A percentile compares a stretch with the other conserved stretches of the same genome.
phyloP scores from a whole-genome alignment of 2,888 invertebrate species.

The Rhodophaea formosa region DNA sequence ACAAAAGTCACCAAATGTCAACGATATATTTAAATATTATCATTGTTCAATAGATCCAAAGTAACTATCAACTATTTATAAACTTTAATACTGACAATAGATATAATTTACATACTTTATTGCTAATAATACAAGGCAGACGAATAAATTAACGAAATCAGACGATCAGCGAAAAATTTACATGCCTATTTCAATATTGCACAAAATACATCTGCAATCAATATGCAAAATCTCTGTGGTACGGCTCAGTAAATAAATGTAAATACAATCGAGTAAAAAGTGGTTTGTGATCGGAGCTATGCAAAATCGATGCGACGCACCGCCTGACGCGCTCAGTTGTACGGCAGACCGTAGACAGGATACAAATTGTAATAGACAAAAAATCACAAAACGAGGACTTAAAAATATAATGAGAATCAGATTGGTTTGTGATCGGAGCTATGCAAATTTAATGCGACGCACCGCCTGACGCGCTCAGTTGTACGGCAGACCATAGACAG shows the following conservation, averaged over 20 bases:
- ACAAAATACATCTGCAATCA: background rate
- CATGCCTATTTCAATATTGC: background rate
- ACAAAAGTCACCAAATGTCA: no score
- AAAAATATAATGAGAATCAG: no score
- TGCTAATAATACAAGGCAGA: background rate
- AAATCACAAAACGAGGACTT: no score
- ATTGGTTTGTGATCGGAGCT: background rate
- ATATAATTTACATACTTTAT: background rate
- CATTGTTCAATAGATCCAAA: no score
- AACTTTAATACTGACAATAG: background rate
- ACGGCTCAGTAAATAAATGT: background rate
- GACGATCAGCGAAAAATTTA: background rate
- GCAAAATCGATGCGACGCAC: background rate
- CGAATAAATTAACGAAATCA: background rate
- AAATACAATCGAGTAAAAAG: background rate
- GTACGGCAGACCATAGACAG: background rate
- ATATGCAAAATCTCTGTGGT: background rate
- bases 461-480: background rate
- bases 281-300: background rate
- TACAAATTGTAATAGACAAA: background rate
- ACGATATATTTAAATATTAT: no score
- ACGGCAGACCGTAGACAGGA: background rate
- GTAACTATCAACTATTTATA: background rate
- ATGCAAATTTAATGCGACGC: background rate
- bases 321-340: background rate